Percentiles rank a stretch among this genome's conserved stretches.
Conservation (phyloP, 2,797 vertebrate genomes). For the Aulostomus chinensis region DNA sequence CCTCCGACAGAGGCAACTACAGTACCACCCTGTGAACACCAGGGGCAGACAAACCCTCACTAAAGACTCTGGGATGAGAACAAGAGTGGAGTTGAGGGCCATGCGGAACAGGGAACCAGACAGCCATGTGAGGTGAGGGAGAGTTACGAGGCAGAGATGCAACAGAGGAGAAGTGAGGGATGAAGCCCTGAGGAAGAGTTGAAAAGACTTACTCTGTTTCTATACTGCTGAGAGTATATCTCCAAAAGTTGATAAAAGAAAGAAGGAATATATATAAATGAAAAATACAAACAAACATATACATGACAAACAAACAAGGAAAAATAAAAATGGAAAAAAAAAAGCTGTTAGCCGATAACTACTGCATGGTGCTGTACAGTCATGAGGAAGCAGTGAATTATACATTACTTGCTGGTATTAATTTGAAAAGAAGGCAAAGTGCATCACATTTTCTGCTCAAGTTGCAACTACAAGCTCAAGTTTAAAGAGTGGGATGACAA, state of each 20-base stretch:
- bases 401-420: constrained; percentile 27
- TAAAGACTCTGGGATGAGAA: constrained; percentile 36
- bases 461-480: constrained; percentile 1
- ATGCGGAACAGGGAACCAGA: constrained; percentile 56
- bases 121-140: constrained; percentile 26
- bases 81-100: constrained; percentile 44
- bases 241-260: constrained; percentile 73
- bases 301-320: constrained; percentile 69
- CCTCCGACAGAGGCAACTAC: not conserved
- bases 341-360: constrained; percentile 78
- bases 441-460: constrained; percentile 25
- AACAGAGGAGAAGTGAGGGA: constrained; percentile 37
- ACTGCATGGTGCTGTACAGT: constrained; percentile 48
- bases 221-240: constrained; percentile 83
- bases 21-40: constrained; percentile 33
- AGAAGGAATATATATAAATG: constrained; percentile 65
- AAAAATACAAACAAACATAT: constrained; percentile 70
- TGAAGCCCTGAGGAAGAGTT: constrained; percentile 53
- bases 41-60: constrained; percentile 47
- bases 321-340: constrained; percentile 73
- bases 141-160: constrained; percentile 26
- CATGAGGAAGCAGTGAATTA: constrained; percentile 33
- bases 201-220: constrained; percentile 82
- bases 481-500: not conserved
- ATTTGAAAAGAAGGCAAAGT: constrained; percentile 32